phyloP scores from a whole-genome alignment of 2,888 invertebrate genomes.

The Hypsopygia costalis region DNA sequence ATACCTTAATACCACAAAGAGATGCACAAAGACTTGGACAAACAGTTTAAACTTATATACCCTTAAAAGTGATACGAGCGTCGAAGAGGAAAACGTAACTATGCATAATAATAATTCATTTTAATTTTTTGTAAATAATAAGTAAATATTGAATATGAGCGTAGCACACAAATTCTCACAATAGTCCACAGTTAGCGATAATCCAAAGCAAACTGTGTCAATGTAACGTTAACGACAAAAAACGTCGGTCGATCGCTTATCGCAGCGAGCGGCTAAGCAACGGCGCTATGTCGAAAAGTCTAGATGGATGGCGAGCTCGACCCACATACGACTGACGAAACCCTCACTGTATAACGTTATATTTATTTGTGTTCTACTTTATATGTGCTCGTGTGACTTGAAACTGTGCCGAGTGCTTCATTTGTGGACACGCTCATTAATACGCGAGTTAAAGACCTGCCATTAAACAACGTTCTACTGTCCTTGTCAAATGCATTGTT shows the following conservation, averaged over 20 bases:
- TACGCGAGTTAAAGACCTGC: slow-evolving; percentile 1
- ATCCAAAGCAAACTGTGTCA: slow-evolving; percentile 39
- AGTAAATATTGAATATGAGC: no score
- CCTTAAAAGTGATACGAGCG: no score
- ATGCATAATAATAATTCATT: no score
- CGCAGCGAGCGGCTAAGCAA: slow-evolving; percentile 31
- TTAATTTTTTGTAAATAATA: no score
- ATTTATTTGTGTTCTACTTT: slow-evolving; percentile 34
- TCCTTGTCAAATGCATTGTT: no score
- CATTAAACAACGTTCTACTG: not conserved
- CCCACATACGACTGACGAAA: slow-evolving; percentile 60
- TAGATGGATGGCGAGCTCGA: slow-evolving; percentile 45
- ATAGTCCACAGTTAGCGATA: slow-evolving; percentile 16
- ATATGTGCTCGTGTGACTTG: slow-evolving; percentile 32
- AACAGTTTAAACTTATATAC: no score
- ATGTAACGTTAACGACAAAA: slow-evolving; percentile 53
- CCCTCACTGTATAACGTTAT: slow-evolving; percentile 32
- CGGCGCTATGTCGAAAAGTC: slow-evolving; percentile 54
- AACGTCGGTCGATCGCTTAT: slow-evolving; percentile 38
- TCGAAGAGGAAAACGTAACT: no score
- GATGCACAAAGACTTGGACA: no score
- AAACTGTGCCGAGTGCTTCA: slow-evolving; percentile 15
- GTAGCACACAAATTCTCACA: not conserved
- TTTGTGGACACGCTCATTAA: slow-evolving; percentile 10
- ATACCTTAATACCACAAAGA: no score